phyloP scores from a whole-genome alignment of 1,140 invertebrate genomes.

The Pteromalus puparum region DNA sequence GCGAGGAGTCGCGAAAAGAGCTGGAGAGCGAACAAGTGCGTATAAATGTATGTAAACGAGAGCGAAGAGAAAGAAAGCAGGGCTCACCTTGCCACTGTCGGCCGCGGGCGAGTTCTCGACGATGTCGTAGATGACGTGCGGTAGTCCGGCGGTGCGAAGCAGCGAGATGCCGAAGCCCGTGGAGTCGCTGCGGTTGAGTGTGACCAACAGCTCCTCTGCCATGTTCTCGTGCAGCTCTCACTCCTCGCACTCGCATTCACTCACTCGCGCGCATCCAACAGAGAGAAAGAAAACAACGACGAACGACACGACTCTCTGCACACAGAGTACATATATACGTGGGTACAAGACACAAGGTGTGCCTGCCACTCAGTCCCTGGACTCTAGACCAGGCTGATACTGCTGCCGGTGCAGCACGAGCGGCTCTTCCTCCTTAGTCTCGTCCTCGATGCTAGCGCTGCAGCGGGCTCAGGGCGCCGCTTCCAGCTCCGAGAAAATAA shows the following conservation, averaged over 20 bases:
- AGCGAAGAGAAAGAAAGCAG: neutral
- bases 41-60: neutral
- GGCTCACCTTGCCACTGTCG: conserved; percentile 89
- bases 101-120: conserved; percentile 93
- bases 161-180: conserved; percentile 92
- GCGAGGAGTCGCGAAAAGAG: neutral
- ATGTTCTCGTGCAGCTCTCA: conserved; percentile 74
- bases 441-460: neutral
- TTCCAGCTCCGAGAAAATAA: neutral
- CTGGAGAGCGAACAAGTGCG: neutral
- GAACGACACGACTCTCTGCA: too few species aligned
- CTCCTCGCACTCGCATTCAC: conserved; percentile 23
- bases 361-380: neutral
- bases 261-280: neutral
- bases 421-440: neutral
- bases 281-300: neutral
- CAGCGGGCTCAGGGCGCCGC: conserved; percentile 1
- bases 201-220: conserved; percentile 91
- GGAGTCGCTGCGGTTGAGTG: conserved; percentile 87
- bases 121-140: conserved; percentile 94
- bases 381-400: neutral
- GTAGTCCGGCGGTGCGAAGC: conserved; percentile 89
- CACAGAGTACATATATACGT: neutral
- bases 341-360: neutral
- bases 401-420: too few species aligned